Percentiles rank a stretch among this genome's conserved stretches.
Conservation (phyloP, 2,888 invertebrate genomes). For the Elysia crispata region DNA sequence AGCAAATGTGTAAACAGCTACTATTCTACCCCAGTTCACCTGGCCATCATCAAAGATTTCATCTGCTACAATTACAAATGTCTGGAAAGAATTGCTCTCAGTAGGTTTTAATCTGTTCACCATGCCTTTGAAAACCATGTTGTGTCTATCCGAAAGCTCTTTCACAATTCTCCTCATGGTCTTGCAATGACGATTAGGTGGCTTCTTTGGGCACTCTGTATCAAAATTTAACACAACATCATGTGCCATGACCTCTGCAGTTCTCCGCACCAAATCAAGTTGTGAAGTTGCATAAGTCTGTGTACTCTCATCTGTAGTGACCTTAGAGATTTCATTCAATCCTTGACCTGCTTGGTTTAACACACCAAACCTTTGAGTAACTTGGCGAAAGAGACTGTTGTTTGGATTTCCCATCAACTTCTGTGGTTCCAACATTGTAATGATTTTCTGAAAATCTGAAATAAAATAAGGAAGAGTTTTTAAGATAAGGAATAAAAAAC, state of each 20-base stretch:
- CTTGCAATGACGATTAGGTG: conserved; percentile 69
- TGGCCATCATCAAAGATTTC: conserved; percentile 75
- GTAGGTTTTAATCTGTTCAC: conserved; percentile 70
- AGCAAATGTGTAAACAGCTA: conserved; percentile 75
- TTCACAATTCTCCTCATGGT: conserved; percentile 74
- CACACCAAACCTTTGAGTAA: conserved; percentile 67
- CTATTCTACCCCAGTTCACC: conserved; percentile 76
- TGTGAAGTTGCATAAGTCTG: conserved; percentile 64
- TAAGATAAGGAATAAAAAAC: no score
- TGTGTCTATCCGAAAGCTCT: conserved; percentile 72
- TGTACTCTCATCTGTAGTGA: conserved; percentile 59
- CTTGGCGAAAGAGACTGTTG: conserved; percentile 66
- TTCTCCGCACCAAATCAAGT: conserved; percentile 64
- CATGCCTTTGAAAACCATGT: conserved; percentile 72
- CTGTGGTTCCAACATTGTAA: background rate
- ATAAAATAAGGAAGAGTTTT: no score
- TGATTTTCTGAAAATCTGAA: no score
- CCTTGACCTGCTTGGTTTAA: conserved; percentile 60
- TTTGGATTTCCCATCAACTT: conserved; percentile 1
- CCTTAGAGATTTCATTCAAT: conserved; percentile 61
- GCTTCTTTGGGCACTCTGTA: conserved; percentile 59
- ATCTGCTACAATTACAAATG: conserved; percentile 72
- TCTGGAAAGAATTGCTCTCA: conserved; percentile 65
- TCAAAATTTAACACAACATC: conserved; percentile 66
- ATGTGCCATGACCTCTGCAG: conserved; percentile 66